Evolutionary conservation across 2,797 vertebrate species (phyloP), one percentile per base, ranked within the genome.

Genomic region (Chlorospingus flavigularis): DNA sequence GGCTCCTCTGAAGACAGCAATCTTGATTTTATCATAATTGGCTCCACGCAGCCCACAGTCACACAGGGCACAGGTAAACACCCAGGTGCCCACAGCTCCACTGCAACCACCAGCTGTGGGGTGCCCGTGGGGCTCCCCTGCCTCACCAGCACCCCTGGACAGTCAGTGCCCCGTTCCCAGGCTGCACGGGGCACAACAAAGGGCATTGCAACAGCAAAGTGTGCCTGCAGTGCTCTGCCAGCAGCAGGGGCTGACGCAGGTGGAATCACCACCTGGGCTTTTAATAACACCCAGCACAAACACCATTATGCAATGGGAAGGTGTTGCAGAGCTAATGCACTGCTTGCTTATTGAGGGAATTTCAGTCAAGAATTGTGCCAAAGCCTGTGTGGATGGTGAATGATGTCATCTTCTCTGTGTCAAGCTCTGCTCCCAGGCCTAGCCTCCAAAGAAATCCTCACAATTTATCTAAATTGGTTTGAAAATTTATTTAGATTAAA

Each of bases 331-430:
- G 89, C 35, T 93, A 92, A 94, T 68, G 68, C 62, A 1, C 75
- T 61, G 30, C 53, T 72, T 94, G 94, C 95, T 93, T 94, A 91
- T 78, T 33, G 84, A 93, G 72, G 81, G 85, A 80, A 88, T 94
- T 89, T 71, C 55, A 77, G 86, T 21, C 33, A 57, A 53, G 47
- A 30, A 18, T 37, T 83, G 62, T 68, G 86, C 93, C 91, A 91
- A 87, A 85, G 45, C 61, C 78, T 31, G 19, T 35, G 65, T 0
- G 1, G 75, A 80, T 78, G 47, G 78, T 48, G 86, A 82, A 74
- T 73, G 60, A 90, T 80, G 75, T 77, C 81, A 91, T 57, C 39
- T 78, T 78, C 83, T 35, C 48, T 40, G 8, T 24, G 53, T 28
- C 21, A 53, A 47, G 75, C 66, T 77, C 67, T 30, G 2, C 74